Evolutionary conservation across 2,113 vertebrate species (phyloP), one percentile per base, ranked within the genome.

Genomic region (Alligator mississippiensis): DNA sequence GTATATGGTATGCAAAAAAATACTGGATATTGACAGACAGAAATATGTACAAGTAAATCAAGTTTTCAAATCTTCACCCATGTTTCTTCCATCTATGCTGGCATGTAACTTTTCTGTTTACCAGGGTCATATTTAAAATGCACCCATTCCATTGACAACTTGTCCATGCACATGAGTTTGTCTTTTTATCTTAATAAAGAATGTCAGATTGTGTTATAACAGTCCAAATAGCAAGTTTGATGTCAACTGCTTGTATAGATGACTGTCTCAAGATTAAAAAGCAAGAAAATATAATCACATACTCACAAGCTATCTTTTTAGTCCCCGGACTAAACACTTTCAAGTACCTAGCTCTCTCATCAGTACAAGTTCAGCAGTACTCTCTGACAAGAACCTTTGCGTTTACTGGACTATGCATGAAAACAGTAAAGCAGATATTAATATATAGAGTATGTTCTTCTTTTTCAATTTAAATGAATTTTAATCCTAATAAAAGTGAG

Each of bases 381-480:
- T 28, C 77, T 74, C 63, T 85, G 86, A 38, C 60, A 93, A 90
- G 66, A 12, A 27, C 78, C 22, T 75, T 89, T 30, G 28, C 93
- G 92, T 34, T 70, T 47, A 21, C 27, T 82, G 82, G 82, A 70
- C 85, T 84, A 76, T 25, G 34, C 64, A 14, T 82, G 70, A 81
- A 96, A 93, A 85, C 82, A 93, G 93, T 75, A 55, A 24, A 47
- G 34, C 28, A 0, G 1, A 30, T 47, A 47, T 85, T 90, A 92
- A 82, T 88, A 93, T 13, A 9, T 38, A 34, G n/a, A 21, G 6
- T 47, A 38, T 77, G 21, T 77, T 87, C 61, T 28, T 5, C 22
- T n/a, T 47, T 59, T 91, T 87, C 84, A 89, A 87, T 94, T 95
- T 85, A 55, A 95, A 30, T 61, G 34, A 68, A 9, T 90, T 95